Evolutionary conservation across 2,113 vertebrate genomes (phyloP).

Genomic region (Ahaetulla prasina): DNA sequence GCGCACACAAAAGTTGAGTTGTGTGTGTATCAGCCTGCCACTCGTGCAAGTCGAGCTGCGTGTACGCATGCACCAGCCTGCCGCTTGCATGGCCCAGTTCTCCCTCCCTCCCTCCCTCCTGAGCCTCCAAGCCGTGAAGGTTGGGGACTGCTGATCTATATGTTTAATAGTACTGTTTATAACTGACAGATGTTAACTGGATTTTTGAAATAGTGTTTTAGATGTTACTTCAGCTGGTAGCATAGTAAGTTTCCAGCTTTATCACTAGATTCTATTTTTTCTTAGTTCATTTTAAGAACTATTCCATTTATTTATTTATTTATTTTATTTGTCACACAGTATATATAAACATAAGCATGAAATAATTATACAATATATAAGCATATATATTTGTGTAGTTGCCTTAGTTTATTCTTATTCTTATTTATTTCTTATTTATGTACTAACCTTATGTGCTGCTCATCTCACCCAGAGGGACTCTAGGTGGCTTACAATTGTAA

Average conservation of each 20-base stretch:
- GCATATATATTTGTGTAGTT: too few relatives aligned
- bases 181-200: neutral
- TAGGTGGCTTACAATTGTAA: neutral
- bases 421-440: neutral
- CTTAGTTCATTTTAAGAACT: neutral
- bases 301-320: too few relatives aligned
- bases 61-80: too few relatives aligned
- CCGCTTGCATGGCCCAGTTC: too few relatives aligned
- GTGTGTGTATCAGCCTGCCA: too few relatives aligned
- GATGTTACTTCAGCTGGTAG: neutral
- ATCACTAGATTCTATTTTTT: neutral
- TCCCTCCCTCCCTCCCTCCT: too few relatives aligned
- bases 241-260: neutral
- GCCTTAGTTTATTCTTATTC: neutral
- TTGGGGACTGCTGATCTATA: neutral
- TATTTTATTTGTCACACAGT: too few relatives aligned
- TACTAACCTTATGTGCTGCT: neutral
- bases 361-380: too few relatives aligned
- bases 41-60: too few relatives aligned
- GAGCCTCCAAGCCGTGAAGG: too few relatives aligned
- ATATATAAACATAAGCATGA: too few relatives aligned
- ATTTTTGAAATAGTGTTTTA: neutral
- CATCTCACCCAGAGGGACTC: neutral
- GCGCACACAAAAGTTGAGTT: too few relatives aligned
- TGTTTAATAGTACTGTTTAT: neutral